Percentiles rank a stretch among this genome's conserved stretches.
Conservation (phyloP, 2,888 invertebrate genomes). For the Lasioglossum malachurum region DNA sequence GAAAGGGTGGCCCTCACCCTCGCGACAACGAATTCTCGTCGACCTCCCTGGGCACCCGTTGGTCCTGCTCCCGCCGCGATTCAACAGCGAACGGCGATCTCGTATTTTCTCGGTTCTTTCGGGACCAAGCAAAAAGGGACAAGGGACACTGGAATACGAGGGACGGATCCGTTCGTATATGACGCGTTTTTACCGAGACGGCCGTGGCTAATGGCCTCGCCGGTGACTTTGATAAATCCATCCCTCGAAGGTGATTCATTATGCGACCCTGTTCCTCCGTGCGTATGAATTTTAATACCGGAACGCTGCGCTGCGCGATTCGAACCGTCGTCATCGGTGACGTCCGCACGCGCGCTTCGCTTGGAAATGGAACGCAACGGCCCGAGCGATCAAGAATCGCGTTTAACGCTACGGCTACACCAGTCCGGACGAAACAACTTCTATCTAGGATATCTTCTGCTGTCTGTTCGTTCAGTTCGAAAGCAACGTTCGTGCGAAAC, state of each 20-base stretch:
- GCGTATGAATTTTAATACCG: conserved; percentile 52
- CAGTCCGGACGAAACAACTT: not conserved
- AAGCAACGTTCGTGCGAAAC: not conserved
- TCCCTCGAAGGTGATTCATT: conserved; percentile 46
- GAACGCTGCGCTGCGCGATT: not conserved
- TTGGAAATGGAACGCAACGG: not conserved
- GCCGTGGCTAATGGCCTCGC: conserved; percentile 39
- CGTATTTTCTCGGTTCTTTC: not conserved
- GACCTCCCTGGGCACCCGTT: not conserved
- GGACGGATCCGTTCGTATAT: conserved; percentile 36
- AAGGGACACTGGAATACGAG: conserved; percentile 18
- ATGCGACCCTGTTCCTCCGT: conserved; percentile 6
- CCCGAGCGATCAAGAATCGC: not conserved
- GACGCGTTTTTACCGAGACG: conserved; percentile 43
- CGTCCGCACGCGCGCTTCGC: not conserved
- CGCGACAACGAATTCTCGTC: not conserved
- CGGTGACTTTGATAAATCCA: conserved; percentile 55
- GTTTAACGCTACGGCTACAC: not conserved
- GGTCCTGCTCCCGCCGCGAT: not conserved
- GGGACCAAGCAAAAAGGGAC: conserved; percentile 4
- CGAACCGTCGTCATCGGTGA: not conserved
- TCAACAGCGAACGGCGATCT: not conserved
- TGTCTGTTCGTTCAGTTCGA: not conserved
- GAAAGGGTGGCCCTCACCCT: not conserved
- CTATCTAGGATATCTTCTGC: not conserved